These are phyloP conservation scores for Polietes domitor DNA, from an alignment of 2,888 invertebrate species.

Conservation along the genomic window DNA sequence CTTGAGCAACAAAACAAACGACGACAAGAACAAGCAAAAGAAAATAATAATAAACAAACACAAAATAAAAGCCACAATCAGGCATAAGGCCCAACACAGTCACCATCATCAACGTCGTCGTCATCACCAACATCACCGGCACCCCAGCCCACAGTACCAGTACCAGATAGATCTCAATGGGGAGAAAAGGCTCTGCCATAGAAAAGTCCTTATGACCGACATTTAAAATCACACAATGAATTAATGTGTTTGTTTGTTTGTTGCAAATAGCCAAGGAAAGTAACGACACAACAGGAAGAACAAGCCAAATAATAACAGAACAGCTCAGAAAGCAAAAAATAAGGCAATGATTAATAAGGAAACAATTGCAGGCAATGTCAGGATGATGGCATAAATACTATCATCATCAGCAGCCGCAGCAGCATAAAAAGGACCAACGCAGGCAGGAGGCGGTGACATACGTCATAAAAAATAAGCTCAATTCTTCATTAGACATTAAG, in stretches of 20 bases:
- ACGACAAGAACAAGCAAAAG: not conserved
- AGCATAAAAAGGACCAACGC: not conserved
- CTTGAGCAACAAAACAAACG: constrained; percentile 6
- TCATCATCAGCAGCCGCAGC: not conserved
- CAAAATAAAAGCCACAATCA: not conserved
- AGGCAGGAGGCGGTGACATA: not conserved
- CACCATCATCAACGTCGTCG: not conserved
- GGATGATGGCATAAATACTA: constrained; percentile 24
- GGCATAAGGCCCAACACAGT: not conserved
- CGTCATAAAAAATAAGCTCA: constrained; percentile 6
- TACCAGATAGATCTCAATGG: constrained; percentile 6
- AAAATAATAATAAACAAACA: constrained; percentile 6
- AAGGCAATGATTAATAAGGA: constrained; percentile 24
- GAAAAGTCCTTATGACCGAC: constrained; percentile 22
- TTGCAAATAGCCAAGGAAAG: not conserved
- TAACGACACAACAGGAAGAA: not conserved
- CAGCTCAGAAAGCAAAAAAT: not conserved
- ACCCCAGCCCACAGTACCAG: no score
- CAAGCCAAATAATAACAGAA: not conserved
- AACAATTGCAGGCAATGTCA: not conserved
- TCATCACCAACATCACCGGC: not conserved
- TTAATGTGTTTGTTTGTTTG: not conserved
- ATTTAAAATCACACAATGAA: constrained; percentile 25
- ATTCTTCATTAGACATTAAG: not conserved
- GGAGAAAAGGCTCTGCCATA: not conserved